A percentile compares a stretch with the other conserved stretches of the same genome.
Conservation (phyloP, 2,797 vertebrate genomes). For the Nyctalus aviator region DNA sequence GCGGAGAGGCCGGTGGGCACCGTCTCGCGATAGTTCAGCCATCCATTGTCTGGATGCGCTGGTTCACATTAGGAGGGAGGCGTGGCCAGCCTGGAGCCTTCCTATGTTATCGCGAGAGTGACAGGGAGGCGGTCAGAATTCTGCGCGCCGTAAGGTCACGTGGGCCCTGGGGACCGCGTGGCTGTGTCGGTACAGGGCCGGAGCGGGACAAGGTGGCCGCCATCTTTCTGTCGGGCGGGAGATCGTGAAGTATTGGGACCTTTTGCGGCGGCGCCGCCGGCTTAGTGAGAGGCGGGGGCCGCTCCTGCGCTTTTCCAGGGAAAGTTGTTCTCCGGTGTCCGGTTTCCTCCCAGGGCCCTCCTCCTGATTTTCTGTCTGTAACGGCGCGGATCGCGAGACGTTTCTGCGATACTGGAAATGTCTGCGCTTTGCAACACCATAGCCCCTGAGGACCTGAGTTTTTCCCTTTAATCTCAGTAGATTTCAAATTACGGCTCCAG, state of each 20-base stretch:
- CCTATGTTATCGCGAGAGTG: slow-evolving; percentile 14
- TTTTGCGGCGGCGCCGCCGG: not conserved
- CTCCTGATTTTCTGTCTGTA: not conserved
- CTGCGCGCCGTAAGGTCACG: accelerated
- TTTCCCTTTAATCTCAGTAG: not conserved
- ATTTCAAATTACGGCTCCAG: not conserved
- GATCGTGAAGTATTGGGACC: accelerated
- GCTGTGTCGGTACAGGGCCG: accelerated
- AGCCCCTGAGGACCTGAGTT: not conserved
- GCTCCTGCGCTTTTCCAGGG: accelerated
- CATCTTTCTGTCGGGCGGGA: not conserved
- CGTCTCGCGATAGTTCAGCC: not conserved
- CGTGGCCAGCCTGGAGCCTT: accelerated
- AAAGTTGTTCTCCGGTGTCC: not conserved
- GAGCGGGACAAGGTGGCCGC: accelerated
- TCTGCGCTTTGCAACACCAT: not conserved
- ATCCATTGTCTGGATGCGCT: accelerated
- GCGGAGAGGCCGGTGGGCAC: accelerated
- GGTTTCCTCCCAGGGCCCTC: not conserved
- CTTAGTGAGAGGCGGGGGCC: not conserved
- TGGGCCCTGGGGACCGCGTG: not conserved
- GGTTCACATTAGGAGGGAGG: not conserved
- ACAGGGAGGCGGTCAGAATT: not conserved
- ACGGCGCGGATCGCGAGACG: not conserved
- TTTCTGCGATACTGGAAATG: not conserved